Conservation (phyloP, 2,797 vertebrate species). For the Anguilla pacifica region DNA sequence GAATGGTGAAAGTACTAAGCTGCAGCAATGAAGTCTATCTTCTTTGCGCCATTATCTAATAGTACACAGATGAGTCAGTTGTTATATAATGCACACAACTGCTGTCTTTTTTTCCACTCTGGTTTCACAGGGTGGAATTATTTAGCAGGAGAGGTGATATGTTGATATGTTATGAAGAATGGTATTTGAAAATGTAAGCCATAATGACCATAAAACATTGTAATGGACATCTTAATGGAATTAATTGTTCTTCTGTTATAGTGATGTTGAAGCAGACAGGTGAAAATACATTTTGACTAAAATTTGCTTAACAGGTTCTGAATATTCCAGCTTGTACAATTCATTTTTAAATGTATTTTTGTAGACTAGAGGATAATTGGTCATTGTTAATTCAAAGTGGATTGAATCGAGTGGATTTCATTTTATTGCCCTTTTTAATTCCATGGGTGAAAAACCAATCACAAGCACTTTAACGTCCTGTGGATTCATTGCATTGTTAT, state of each 20-base stretch:
- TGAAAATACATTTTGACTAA: not conserved
- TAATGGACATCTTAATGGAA: not conserved
- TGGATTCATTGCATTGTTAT: not conserved
- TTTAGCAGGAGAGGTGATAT: not conserved
- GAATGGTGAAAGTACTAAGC: not conserved
- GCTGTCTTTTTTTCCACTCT: not conserved
- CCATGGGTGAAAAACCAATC: not conserved
- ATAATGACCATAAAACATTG: not conserved
- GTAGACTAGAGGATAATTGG: not conserved
- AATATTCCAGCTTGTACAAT: not conserved
- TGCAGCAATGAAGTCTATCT: not conserved
- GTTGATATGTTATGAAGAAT: slow-evolving; percentile 5
- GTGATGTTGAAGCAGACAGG: not conserved
- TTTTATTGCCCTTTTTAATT: not conserved
- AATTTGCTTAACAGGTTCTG: not conserved
- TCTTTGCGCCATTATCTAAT: not conserved
- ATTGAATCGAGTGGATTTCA: not conserved
- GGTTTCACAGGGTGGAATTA: not conserved
- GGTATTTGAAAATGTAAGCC: not conserved
- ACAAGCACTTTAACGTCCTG: not conserved
- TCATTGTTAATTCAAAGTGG: not conserved
- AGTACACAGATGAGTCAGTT: not conserved
- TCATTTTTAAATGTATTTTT: not conserved
- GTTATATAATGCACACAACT: not conserved
- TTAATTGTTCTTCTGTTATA: not conserved